phyloP scores from a whole-genome alignment of 92 coral and sea anemone species.

The Zoanthus sociatus region DNA sequence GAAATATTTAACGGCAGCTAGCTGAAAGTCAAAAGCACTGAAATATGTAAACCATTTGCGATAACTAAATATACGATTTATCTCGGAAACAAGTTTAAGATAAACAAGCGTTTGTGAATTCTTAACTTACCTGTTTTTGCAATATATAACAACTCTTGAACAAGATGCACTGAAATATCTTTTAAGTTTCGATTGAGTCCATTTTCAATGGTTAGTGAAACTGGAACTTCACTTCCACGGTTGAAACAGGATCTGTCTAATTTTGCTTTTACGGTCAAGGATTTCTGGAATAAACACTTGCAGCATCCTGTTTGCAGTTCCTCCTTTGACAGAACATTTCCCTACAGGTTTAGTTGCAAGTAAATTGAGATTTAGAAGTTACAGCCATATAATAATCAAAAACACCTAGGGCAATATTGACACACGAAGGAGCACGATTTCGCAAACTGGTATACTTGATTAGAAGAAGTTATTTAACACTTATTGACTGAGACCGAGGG shows the following conservation, averaged over 20 bases:
- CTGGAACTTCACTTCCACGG: conserved; percentile 19
- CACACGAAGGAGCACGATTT: too few species aligned
- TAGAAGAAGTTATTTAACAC: too few species aligned
- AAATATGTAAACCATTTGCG: neutral
- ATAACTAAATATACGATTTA: neutral
- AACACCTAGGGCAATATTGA: too few species aligned
- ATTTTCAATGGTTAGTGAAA: conserved; percentile 12
- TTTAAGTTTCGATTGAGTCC: conserved; percentile 21
- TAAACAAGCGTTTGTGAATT: neutral
- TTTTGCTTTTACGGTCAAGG: conserved; percentile 3
- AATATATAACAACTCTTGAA: conserved; percentile 30
- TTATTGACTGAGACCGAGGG: too few species aligned
- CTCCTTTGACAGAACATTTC: conserved; percentile 25
- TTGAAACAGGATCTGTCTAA: conserved; percentile 27
- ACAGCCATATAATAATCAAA: too few species aligned
- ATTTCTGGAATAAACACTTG: neutral
- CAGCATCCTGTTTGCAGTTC: conserved; percentile 25
- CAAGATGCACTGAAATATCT: conserved; percentile 21
- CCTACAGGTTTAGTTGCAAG: neutral
- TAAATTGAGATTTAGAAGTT: neutral
- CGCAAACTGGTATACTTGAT: too few species aligned
- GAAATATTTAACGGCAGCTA: too few species aligned
- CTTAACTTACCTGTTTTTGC: conserved; percentile 29
- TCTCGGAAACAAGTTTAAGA: neutral
- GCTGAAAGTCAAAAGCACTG: too few species aligned